Conservation (phyloP, 1,140 invertebrate species). For the Musca domestica region DNA sequence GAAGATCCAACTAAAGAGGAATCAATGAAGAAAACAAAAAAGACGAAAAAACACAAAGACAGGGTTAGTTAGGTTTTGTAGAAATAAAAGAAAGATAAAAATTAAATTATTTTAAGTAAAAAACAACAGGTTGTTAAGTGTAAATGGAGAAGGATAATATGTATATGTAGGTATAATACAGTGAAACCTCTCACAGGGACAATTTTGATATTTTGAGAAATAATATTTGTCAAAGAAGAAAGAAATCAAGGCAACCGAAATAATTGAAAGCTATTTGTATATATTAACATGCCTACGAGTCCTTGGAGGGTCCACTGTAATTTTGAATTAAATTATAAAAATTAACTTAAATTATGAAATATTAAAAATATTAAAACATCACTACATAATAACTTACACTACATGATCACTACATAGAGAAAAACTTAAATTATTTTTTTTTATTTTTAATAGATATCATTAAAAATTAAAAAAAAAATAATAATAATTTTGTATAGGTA, state of each 20-base stretch:
- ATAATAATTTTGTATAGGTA: not conserved
- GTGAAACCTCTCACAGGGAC: not conserved
- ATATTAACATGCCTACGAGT: no score
- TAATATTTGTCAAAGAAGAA: no score
- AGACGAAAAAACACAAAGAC: no score
- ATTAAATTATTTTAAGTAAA: not conserved
- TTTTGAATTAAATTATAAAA: not conserved
- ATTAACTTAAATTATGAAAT: constrained; percentile 1
- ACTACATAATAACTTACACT: no score
- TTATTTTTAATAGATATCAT: not conserved
- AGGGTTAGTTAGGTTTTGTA: constrained; percentile 16
- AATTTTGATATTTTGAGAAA: no score
- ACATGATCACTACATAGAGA: constrained; percentile 4
- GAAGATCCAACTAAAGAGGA: constrained; percentile 5
- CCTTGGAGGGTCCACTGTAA: not conserved
- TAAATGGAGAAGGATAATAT: no score
- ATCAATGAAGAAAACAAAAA: not conserved
- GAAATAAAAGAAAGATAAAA: not conserved
- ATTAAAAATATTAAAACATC: not conserved
- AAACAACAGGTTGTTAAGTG: constrained; percentile 16
- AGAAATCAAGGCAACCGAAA: no score
- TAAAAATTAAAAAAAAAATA: not conserved
- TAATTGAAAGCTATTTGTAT: no score
- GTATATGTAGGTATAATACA: not conserved
- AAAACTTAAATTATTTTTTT: not conserved